Evolutionary conservation across 2,113 vertebrate species (phyloP), one percentile per base, ranked within the genome.

Genomic region (Phrynosoma blainvillii): DNA sequence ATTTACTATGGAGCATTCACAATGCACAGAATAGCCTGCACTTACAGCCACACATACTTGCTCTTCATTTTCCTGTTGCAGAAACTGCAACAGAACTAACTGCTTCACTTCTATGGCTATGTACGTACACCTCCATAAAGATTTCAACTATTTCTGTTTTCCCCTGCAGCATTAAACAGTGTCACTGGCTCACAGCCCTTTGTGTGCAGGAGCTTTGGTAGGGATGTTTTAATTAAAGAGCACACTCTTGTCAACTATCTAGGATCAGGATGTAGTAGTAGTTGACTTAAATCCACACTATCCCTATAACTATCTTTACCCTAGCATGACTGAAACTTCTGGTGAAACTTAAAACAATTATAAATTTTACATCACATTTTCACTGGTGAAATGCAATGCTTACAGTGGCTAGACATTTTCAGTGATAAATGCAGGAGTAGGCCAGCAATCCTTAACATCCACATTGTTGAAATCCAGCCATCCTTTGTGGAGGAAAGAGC

Each of bases 391-490:
- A 54, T 70, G 20, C 42, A 86, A 76, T 62, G 25, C 32, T 18
- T 59, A 62, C n/a, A 81, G 20, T 18, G 59, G 56, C 23, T 65
- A 16, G 30, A n/a, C 18, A 32, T 32, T 23, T 81, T 81, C 32
- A 23, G 16, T 81, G n/a, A 20, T 62, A 36, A 18, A 65, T 62
- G 16, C 18, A 62, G 54, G 18, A 32, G 78, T 5, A n/a, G 56
- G 54, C 32, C 16, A 62, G n/a, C n/a, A 62, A 21, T 16, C n/a
- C n/a, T 20, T 9, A 80, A n/a, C n/a, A 59, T 59, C 54, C 54
- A 62, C 56, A 80, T 80, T 80, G 16, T 11, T 80, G n/a, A 80
- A 36, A 62, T 80, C 79, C 79, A 80, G 59, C 54, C 54, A 79
- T 56, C n/a, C 32, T 80, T 80, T 59, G 54, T n/a, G 54, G 79